Base-by-base conservation (phyloP, 2,888 invertebrate genomes). In the Pantelozetes paolii region DNA sequence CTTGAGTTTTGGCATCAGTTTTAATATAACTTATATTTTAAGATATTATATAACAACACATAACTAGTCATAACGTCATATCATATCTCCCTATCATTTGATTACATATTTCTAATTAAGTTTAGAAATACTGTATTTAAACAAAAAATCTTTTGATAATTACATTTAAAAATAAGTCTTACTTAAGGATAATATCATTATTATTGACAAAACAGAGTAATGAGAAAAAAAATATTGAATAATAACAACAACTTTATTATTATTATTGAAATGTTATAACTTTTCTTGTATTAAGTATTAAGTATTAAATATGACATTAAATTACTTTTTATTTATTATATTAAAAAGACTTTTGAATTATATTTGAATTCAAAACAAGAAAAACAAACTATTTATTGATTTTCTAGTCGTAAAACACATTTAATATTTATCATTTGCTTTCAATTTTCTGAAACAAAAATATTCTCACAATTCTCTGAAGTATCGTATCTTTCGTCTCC, bases 271-370 rank as follows among this genome's bases (percentile, higher is more conserved):
- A 64, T 64, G 62, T 64, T 64, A 54, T 23, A 18, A n/a, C 23
- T 64, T 64, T 64, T 64, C 26, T 36, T 64, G 62, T 64, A 64
- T 64, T n/a, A n/a, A n/a, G n/a, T n/a, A n/a, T n/a, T n/a, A n/a
- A n/a, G n/a, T n/a, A n/a, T n/a, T 64, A 28, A 30, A 36, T 36
- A 64, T 36, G 18, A n/a, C 28, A 64, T 32, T 59, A 36, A 64
- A 59, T 30, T 30, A n/a, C 36, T 64, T n/a, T 64, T 36, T 64
- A 64, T 64, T 64, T 64, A 64, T 64, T 28, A 59, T 59, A 59
- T 59, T 64, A 36, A 64, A 64, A 36, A 54, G 23, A 45, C 45
- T 45, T 45, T 15, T 26, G 11, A 28, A 28, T 20, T 23, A 54
- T 26, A 54, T 54, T 26, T 23, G 13, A 54, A 28, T 15, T 57